phyloP scores from a whole-genome alignment of 2,113 vertebrate species.

The Chrysochloris asiatica region DNA sequence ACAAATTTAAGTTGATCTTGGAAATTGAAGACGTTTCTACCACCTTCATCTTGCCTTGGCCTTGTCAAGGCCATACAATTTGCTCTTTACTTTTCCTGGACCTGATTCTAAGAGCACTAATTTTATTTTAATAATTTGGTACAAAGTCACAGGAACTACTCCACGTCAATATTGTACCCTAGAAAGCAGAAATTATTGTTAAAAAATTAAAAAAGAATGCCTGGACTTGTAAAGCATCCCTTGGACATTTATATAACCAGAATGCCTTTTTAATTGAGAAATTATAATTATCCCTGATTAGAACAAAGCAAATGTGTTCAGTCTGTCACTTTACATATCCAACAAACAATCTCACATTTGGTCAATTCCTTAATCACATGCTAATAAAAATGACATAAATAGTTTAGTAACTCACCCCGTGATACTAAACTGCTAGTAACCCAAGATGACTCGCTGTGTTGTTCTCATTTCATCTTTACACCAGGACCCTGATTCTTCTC shows the following conservation, averaged over 20 bases:
- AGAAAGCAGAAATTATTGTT: constrained; percentile 31
- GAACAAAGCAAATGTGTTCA: constrained; percentile 56
- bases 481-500: constrained; percentile 44
- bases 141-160: constrained; percentile 34
- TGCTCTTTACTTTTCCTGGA: constrained; percentile 50
- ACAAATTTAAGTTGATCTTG: constrained; percentile 37
- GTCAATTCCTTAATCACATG: constrained; percentile 59
- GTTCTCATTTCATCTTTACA: constrained; percentile 60
- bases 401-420: constrained; percentile 53
- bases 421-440: constrained; percentile 65
- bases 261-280: constrained; percentile 47
- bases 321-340: constrained; percentile 43
- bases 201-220: constrained; percentile 15
- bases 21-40: constrained; percentile 35
- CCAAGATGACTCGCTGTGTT: constrained; percentile 56
- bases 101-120: constrained; percentile 48
- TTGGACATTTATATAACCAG: constrained; percentile 6
- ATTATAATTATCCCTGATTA: constrained; percentile 23
- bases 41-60: constrained; percentile 23
- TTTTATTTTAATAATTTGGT: constrained; percentile 47
- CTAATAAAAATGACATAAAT: constrained; percentile 67
- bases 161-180: constrained; percentile 19
- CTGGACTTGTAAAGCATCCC: constrained; percentile 54
- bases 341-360: constrained; percentile 63
- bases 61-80: constrained; percentile 42